phyloP scores from a whole-genome alignment of 2,888 invertebrate species.

The Aphodius sticticus region DNA sequence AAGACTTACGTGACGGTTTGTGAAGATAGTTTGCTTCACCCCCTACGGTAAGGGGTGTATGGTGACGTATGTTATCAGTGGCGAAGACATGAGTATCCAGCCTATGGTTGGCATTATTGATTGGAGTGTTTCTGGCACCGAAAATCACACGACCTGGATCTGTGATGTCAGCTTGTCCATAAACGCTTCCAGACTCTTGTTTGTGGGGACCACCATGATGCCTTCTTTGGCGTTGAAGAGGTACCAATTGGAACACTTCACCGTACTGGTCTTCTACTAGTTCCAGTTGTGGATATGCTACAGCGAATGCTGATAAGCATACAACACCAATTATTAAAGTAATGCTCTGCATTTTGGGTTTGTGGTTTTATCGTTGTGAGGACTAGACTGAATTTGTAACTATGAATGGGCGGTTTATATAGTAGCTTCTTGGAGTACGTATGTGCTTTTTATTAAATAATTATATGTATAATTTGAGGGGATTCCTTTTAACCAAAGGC shows the following conservation, averaged over 20 bases:
- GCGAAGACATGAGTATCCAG: conserved; percentile 28
- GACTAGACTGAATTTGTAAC: not conserved
- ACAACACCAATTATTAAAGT: not conserved
- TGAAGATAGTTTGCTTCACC: conserved; percentile 19
- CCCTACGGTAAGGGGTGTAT: conserved; percentile 25
- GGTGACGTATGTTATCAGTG: conserved; percentile 12
- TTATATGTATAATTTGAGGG: not conserved
- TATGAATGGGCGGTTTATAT: not conserved
- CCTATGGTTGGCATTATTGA: conserved; percentile 26
- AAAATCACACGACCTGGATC: conserved; percentile 20
- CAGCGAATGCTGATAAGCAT: not conserved
- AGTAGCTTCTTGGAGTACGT: no score
- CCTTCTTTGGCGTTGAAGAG: conserved; percentile 16
- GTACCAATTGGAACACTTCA: conserved; percentile 15
- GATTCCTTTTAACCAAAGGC: not conserved
- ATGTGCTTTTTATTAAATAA: not conserved
- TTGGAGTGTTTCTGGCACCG: conserved; percentile 22
- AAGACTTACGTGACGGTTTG: conserved; percentile 27
- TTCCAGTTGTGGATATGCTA: not conserved
- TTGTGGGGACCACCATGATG: not conserved
- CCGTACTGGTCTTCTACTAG: conserved; percentile 13
- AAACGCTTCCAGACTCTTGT: conserved; percentile 6
- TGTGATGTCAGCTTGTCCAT: conserved; percentile 10
- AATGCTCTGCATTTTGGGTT: not conserved
- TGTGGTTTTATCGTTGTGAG: not conserved